phyloP scores from a whole-genome alignment of 2,888 invertebrate genomes.

The Ariolimax columbianus region DNA sequence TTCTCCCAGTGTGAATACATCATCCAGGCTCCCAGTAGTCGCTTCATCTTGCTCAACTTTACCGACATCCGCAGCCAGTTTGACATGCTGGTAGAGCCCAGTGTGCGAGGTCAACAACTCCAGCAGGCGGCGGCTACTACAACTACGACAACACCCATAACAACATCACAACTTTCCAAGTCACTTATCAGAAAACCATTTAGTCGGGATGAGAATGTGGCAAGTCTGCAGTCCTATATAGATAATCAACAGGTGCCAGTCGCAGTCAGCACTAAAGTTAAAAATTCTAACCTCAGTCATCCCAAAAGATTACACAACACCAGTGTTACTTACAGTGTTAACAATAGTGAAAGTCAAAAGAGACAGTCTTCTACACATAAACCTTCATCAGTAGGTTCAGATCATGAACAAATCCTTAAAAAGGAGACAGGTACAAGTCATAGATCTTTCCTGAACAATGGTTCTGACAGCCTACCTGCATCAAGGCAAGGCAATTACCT shows the following conservation, averaged over 20 bases:
- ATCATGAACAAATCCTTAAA: not conserved
- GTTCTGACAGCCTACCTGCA: not conserved
- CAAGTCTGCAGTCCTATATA: not conserved
- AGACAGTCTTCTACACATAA: not conserved
- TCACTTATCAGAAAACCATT: not conserved
- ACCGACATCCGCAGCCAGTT: conserved; percentile 49
- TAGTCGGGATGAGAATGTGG: not conserved
- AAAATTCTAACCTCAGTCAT: not conserved
- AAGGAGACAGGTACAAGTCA: not conserved
- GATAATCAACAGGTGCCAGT: not conserved
- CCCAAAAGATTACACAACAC: not conserved
- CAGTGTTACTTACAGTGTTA: not conserved
- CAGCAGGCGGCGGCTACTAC: conserved; percentile 33
- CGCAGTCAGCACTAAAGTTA: not conserved
- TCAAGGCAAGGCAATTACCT: not conserved
- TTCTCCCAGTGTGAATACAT: conserved; percentile 52
- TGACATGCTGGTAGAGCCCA: conserved; percentile 42
- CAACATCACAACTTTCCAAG: not conserved
- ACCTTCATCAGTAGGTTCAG: not conserved
- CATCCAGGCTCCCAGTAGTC: conserved; percentile 49
- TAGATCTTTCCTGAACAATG: not conserved
- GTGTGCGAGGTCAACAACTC: conserved; percentile 26
- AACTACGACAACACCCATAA: not conserved
- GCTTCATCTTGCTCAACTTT: conserved; percentile 55
- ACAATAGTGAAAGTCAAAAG: not conserved